Percentiles rank a stretch among this genome's conserved stretches.
Conservation (phyloP, 92 coral and sea anemone species). For the Umimayanthus chanpuru region DNA sequence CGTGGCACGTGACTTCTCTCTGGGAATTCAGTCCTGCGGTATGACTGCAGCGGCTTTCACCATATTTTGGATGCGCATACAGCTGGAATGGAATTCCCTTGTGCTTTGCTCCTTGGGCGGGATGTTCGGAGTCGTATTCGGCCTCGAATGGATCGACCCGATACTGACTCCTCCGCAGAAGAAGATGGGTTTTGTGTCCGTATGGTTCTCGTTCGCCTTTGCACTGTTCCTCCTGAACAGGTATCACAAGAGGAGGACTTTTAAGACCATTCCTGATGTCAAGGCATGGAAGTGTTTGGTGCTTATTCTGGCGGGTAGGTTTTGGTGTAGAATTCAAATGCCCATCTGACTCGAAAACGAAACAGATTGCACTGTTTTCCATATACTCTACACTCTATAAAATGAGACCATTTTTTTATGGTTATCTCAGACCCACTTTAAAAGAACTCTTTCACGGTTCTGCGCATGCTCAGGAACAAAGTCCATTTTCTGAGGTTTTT, state of each 20-base stretch:
- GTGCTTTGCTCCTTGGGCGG: neutral
- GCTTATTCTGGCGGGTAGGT: slow-evolving; percentile 58
- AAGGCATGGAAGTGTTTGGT: slow-evolving; percentile 75
- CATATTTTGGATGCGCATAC: slow-evolving; percentile 74
- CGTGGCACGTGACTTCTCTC: slow-evolving; percentile 83
- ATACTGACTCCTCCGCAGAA: slow-evolving; percentile 1
- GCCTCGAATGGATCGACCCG: slow-evolving; percentile 9
- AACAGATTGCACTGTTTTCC: too few relatives aligned
- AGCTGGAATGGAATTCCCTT: slow-evolving; percentile 3
- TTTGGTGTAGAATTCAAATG: neutral
- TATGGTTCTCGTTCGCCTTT: slow-evolving; percentile 16
- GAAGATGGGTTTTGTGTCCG: slow-evolving; percentile 19
- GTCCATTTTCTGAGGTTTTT: too few relatives aligned
- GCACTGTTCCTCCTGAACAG: slow-evolving; percentile 62
- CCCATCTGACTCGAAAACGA: too few relatives aligned
- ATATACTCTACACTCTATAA: too few relatives aligned
- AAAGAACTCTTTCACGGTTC: too few relatives aligned
- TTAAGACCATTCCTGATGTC: slow-evolving; percentile 66
- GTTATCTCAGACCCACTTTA: too few relatives aligned
- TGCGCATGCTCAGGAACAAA: too few relatives aligned
- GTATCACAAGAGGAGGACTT: slow-evolving; percentile 75
- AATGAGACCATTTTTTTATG: too few relatives aligned
- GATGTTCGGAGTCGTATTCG: neutral
- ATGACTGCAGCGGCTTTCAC: slow-evolving; percentile 90
- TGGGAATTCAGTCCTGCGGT: slow-evolving; percentile 89